Base-by-base conservation (phyloP, 2,888 invertebrate genomes). In the Pristionchus exspectatus region DNA sequence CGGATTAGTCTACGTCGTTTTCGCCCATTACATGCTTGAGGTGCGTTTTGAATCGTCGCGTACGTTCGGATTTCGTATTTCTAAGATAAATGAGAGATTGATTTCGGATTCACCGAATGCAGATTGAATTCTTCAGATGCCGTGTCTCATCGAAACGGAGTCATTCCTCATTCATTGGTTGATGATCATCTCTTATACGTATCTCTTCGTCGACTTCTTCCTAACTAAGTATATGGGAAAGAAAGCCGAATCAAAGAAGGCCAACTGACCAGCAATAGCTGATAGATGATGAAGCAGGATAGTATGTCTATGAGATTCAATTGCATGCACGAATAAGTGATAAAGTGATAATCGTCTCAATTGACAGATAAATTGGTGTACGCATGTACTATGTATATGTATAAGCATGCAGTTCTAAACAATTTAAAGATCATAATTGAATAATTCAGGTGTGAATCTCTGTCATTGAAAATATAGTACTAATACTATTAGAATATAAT, bases 131-230 rank as follows among this genome's bases (percentile, higher is more conserved):
- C n/a, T 69, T 12, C 27, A 69, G 69, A 69, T 27, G 27, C 27
- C 69, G 5, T 69, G 69, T 27, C 14, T n/a, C 27, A 27, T 69
- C 12, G 69, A 69, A 3, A n/a, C 27, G 69, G 69, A 69, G 7
- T 27, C 27, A 27, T 69, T 69, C 72, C 12, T 18, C 1, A 12
- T 72, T 18, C 72, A 72, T 30, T 30, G 72, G 33, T 12, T 33
- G 50, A 14, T 77, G 12, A 24, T 44, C 21, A 21, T 50, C n/a
- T 77, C 77, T 7, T 74, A 74, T 38, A 74, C 74, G 33, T 38
- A 74, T 74, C 38, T 74, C 33, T 74, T 74, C 74, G 33, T 74
- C 38, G 33, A 74, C 74, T 38, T 74, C 38, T 74, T 74, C 38
- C 33, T 74, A 2, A 30, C 69, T 2, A 69, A 69, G n/a, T 69